These are phyloP conservation scores for Gonioctena quinquepunctata DNA, from an alignment of 1,140 invertebrate species.

Conservation along the genomic window DNA sequence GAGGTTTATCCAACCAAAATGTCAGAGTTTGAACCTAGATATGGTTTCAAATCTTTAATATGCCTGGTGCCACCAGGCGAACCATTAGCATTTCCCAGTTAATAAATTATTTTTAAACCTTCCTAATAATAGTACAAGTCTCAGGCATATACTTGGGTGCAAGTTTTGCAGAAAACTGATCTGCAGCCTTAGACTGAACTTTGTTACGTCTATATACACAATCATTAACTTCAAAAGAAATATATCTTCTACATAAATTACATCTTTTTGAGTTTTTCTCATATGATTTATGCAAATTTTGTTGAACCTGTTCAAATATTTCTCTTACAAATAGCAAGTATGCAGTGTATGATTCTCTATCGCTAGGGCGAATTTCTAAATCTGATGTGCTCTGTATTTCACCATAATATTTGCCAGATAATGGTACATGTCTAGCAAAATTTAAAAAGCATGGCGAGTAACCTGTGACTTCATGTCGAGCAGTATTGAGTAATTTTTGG, in stretches of 20 bases:
- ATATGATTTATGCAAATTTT: not conserved
- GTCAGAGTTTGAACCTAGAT: slow-evolving; percentile 22
- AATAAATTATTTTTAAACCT: slow-evolving; percentile 20
- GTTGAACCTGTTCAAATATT: not conserved
- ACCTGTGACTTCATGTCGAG: not conserved
- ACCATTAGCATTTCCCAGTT: slow-evolving; percentile 17
- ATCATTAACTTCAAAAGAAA: not conserved
- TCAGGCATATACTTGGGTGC: not conserved
- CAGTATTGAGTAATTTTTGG: not conserved
- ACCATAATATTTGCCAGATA: not conserved
- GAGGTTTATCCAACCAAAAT: too few relatives aligned
- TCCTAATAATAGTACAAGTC: too few relatives aligned
- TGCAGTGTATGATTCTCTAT: not conserved
- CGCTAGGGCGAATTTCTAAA: not conserved
- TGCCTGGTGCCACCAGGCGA: slow-evolving; percentile 26
- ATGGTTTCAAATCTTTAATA: slow-evolving; percentile 31
- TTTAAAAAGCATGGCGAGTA: not conserved
- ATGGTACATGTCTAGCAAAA: not conserved
- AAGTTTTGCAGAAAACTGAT: not conserved
- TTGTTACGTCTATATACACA: not conserved
- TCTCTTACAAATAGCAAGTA: not conserved
- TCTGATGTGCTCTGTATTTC: not conserved
- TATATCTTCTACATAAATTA: not conserved
- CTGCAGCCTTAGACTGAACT: not conserved
- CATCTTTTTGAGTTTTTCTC: not conserved